Conservation (phyloP, 1,140 invertebrate genomes). For the silkworm (Bombyx mori) region ASM3026992v2 NC_085127.1:1984501-1985000, state of each 20-base stretch:
- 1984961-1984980: constrained; percentile 51
- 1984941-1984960: constrained; percentile 55
- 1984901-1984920: constrained; percentile 66
- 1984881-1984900: constrained; percentile 42
- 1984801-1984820: constrained; percentile 16
- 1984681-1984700: constrained; percentile 29
- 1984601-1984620: constrained; percentile 44
- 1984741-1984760: no score
- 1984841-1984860: constrained; percentile 42
- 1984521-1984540: constrained; percentile 60
- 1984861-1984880: constrained; percentile 40
- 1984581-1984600: constrained; percentile 56
- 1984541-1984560: constrained; percentile 67
- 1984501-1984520: constrained; percentile 51
- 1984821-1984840: constrained; percentile 49
- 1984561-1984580: constrained; percentile 66
- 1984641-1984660: constrained; percentile 33
- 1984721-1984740: constrained; percentile 10
- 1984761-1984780: no score
- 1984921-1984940: constrained; percentile 54
- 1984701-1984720: background rate
- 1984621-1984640: constrained; percentile 49
- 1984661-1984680: constrained; percentile 39
- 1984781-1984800: background rate
- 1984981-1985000: constrained; percentile 20